These are phyloP conservation scores for Esox masquinongy DNA, from an alignment of 2,797 vertebrate species.

Conservation along the genomic window DNA sequence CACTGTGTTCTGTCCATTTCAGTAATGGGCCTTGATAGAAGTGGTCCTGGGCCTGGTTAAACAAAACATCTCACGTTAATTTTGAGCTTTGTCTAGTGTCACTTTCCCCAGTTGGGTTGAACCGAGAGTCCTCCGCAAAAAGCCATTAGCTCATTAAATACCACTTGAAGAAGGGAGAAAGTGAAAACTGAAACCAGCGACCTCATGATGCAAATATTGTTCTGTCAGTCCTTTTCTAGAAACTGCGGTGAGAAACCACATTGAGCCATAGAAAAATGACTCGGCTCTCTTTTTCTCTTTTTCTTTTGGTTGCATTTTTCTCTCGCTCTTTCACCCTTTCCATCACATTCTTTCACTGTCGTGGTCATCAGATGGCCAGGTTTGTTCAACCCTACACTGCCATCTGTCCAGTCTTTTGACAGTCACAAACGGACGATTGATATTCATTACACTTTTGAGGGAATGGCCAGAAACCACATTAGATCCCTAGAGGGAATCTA, in stretches of 20 bases:
- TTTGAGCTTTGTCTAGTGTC: too few relatives aligned
- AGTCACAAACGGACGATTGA: conserved; percentile 19
- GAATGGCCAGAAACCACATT: background rate
- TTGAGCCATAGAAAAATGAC: conserved; percentile 43
- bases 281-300: background rate
- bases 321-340: background rate
- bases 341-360: background rate
- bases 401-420: conserved; percentile 15
- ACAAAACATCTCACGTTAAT: background rate
- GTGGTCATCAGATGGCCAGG: background rate
- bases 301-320: background rate
- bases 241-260: conserved; percentile 59
- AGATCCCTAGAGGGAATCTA: background rate
- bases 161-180: conserved; percentile 36
- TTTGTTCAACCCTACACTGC: background rate
- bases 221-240: conserved; percentile 49
- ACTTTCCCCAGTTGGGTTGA: background rate
- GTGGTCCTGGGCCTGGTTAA: conserved; percentile 14
- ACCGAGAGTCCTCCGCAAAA: conserved; percentile 27
- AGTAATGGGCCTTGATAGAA: conserved; percentile 23
- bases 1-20: conserved; percentile 19
- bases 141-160: conserved; percentile 52
- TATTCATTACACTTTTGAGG: conserved; percentile 21
- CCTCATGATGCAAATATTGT: conserved; percentile 58
- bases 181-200: conserved; percentile 49